Base-by-base conservation (phyloP, 2,797 vertebrate species). In the Myripristis murdjan region DNA sequence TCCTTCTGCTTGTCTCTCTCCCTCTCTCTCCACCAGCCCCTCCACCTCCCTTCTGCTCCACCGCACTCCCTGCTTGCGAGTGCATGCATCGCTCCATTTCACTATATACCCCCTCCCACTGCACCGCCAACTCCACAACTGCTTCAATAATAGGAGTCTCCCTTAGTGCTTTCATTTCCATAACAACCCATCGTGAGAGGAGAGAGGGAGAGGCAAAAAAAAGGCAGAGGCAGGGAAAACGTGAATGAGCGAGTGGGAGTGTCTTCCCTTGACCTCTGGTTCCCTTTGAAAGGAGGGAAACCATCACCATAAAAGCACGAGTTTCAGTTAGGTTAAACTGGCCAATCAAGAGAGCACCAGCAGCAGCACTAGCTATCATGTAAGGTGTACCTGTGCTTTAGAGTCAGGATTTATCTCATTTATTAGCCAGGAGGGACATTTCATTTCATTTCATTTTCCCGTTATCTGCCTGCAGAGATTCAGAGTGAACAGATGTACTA, bases 91-190 rank as follows among this genome's bases (percentile, higher is more conserved):
- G 84, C 86, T 91, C 75, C 85, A 89, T 90, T 91, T 88, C 90
- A 85, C 84, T 79, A 77, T 43, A 72, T 65, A 73, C 66, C 49
- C 60, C 70, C 76, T 78, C 76, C 75, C 73, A 61, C 69, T 77
- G 66, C 71, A 83, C 84, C 73, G 87, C 79, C 86, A 79, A 82
- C 65, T 85, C 79, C 83, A 75, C 82, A 57, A 83, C 82, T 67
- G 69, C 80, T 77, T 83, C 83, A 82, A 91, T 89, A 92, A 91
- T 88, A 87, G 84, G 83, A 84, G 58, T 15, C 64, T 63, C 66
- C 66, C 41, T 56, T 85, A 56, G 20, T 47, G 83, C 87, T 89
- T 92, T 92, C 88, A 94, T 95, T 95, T 91, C 82, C 94, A 95
- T 94, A 90, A 91, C 94, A 94, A 95, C 93, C 67, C 75, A 89